Conservation (phyloP, 2,113 vertebrate species). For the Salvator merianae region DNA sequence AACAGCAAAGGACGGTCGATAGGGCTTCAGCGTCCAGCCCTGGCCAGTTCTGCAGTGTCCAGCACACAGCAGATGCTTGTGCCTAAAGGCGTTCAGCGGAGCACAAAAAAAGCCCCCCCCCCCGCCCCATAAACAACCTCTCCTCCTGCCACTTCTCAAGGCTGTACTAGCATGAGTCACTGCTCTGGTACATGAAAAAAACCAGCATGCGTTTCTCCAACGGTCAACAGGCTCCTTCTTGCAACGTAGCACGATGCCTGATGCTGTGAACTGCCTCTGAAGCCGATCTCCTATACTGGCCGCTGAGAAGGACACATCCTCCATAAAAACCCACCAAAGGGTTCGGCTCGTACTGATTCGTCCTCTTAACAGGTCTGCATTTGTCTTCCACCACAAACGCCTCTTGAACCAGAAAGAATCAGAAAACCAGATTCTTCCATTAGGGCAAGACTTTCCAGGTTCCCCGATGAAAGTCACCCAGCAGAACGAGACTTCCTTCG, state of each 20-base stretch:
- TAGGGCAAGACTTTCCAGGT: too few relatives aligned
- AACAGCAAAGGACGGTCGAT: too few relatives aligned
- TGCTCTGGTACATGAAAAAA: not conserved
- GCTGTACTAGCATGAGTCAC: constrained; percentile 9
- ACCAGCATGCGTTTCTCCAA: not conserved
- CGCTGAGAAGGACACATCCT: not conserved
- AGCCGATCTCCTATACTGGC: not conserved
- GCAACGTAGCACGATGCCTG: not conserved
- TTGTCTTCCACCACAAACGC: too few relatives aligned
- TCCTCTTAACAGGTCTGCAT: too few relatives aligned
- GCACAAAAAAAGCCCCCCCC: not conserved
- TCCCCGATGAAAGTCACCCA: too few relatives aligned
- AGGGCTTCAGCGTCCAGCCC: not conserved
- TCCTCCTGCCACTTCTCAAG: not conserved
- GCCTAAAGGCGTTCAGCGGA: not conserved
- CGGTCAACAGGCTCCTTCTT: not conserved
- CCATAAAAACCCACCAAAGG: too few relatives aligned
- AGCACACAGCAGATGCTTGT: not conserved
- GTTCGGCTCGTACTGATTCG: too few relatives aligned
- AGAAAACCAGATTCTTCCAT: too few relatives aligned
- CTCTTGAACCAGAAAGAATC: too few relatives aligned
- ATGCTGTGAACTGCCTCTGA: not conserved
- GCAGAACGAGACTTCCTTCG: not conserved
- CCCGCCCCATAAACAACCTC: not conserved
- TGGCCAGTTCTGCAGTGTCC: not conserved